Percentiles rank a stretch among this genome's conserved stretches.
Conservation (phyloP, 2,797 vertebrate genomes). For the Microctenopoma lineatum region DNA sequence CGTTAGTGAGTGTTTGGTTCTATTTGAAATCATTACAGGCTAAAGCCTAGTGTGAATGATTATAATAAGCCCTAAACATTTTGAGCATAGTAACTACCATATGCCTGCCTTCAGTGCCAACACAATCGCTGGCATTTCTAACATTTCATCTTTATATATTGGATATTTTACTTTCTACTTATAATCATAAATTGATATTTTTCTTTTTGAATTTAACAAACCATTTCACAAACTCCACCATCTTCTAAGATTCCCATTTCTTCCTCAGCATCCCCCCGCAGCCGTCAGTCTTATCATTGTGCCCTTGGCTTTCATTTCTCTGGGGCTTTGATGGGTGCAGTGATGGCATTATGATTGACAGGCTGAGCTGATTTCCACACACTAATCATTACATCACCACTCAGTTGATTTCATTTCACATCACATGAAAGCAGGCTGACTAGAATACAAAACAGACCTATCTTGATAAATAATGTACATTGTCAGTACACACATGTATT, state of each 20-base stretch:
- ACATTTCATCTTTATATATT: neutral
- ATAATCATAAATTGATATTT: conserved; percentile 20
- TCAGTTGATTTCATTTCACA: conserved; percentile 66
- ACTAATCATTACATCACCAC: conserved; percentile 75
- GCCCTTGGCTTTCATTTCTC: conserved; percentile 67
- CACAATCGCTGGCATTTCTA: neutral
- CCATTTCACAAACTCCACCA: neutral
- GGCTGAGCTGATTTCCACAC: conserved; percentile 64
- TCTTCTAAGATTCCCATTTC: conserved; percentile 25
- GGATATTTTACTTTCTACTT: conserved; percentile 3
- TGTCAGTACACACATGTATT: conserved; percentile 26
- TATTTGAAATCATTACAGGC: conserved; percentile 65
- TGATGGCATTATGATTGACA: conserved; percentile 73
- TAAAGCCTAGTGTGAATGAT: conserved; percentile 49
- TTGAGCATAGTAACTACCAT: conserved; percentile 35
- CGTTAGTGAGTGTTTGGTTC: conserved; percentile 41
- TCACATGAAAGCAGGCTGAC: conserved; percentile 51
- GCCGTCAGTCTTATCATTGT: conserved; percentile 62
- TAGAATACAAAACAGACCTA: conserved; percentile 43
- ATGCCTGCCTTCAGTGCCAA: conserved; percentile 21
- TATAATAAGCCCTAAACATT: conserved; percentile 54
- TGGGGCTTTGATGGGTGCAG: conserved; percentile 59
- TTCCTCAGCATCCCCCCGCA: neutral
- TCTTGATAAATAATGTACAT: conserved; percentile 30
- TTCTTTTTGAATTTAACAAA: neutral